These are phyloP conservation scores for Zapus hudsonius DNA, from an alignment of 2,113 vertebrate genomes.

Conservation along the genomic window DNA sequence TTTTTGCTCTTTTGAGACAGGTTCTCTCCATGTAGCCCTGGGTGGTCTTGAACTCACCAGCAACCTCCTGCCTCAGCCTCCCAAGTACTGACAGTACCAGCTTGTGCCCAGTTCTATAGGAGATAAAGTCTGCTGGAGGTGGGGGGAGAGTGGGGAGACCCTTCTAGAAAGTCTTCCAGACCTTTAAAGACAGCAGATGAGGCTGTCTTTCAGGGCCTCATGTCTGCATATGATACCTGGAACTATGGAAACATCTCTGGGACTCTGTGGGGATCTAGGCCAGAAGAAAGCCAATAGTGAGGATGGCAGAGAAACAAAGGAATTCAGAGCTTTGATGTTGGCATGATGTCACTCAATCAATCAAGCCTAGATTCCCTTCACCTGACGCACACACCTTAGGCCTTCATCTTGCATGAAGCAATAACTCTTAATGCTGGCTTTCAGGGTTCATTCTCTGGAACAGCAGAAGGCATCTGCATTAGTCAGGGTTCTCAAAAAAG, in stretches of 20 bases:
- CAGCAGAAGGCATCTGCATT: neutral
- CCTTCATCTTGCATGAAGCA: neutral
- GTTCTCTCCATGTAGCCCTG: neutral
- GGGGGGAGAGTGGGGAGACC: neutral
- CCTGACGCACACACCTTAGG: no score
- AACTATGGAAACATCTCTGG: neutral
- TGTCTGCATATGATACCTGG: neutral
- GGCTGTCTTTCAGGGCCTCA: neutral
- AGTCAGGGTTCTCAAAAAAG: no score
- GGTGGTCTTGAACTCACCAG: neutral
- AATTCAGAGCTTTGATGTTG: neutral
- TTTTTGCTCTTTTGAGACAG: neutral
- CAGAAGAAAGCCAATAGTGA: neutral
- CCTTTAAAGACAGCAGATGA: neutral
- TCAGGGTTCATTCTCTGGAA: neutral
- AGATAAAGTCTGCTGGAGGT: neutral
- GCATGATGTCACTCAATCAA: neutral
- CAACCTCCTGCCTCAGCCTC: neutral
- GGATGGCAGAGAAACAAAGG: neutral
- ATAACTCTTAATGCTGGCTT: neutral
- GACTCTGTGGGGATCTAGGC: neutral
- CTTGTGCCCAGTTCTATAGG: neutral
- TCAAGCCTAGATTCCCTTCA: neutral
- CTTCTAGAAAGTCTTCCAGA: neutral
- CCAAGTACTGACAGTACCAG: neutral